Percentiles rank a stretch among this genome's conserved stretches.
Conservation (phyloP, 2,113 vertebrate species). For the Gila orcuttii region DNA sequence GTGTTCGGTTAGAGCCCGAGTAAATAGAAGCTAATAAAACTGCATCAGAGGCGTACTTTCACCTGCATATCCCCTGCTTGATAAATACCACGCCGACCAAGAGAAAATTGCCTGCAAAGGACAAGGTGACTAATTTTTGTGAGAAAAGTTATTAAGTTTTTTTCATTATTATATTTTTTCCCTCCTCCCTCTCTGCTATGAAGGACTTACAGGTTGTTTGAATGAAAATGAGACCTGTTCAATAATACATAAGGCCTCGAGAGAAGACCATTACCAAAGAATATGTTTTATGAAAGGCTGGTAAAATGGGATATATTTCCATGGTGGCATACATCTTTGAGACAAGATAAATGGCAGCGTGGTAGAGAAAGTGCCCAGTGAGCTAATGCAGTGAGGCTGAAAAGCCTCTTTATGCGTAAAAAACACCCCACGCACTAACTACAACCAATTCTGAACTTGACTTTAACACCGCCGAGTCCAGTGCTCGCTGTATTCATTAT, state of each 20-base stretch:
- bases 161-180: conserved; percentile 41
- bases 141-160: conserved; percentile 65
- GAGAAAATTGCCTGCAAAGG: conserved; percentile 72
- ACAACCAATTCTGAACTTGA: conserved; percentile 44
- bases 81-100: conserved; percentile 67
- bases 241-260: conserved; percentile 77
- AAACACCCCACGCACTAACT: conserved; percentile 46
- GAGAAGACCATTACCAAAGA: conserved; percentile 74
- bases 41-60: conserved; percentile 61
- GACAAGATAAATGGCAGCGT: conserved; percentile 71
- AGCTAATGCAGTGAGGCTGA: conserved; percentile 63
- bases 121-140: conserved; percentile 69
- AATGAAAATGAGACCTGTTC: conserved; percentile 77
- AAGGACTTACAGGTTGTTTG: conserved; percentile 74
- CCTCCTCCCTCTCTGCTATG: conserved; percentile 40
- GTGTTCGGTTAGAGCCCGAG: conserved; percentile 49
- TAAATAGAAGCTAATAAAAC: conserved; percentile 69
- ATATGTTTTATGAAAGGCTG: conserved; percentile 76
- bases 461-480: background rate
- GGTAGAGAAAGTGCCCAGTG: conserved; percentile 65
- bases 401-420: conserved; percentile 61
- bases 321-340: conserved; percentile 67
- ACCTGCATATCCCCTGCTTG: conserved; percentile 64
- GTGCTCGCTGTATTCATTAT: conserved; percentile 10
- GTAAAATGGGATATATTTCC: conserved; percentile 72